These are phyloP conservation scores for Sparidentex hasta DNA, from an alignment of 2,797 vertebrate genomes.

Conservation along the genomic window DNA sequence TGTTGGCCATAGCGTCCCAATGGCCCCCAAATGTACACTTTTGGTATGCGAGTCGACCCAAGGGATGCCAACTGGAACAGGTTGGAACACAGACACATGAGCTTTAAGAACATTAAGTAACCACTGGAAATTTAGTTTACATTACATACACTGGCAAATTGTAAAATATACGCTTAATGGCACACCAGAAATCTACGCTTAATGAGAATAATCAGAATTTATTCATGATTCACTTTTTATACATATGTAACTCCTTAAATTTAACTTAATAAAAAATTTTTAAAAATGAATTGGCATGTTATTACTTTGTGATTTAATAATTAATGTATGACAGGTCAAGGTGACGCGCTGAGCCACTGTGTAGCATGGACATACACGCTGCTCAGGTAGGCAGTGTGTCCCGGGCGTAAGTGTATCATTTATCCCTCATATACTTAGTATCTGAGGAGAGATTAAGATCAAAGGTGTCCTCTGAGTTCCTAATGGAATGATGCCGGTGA, in stretches of 20 bases:
- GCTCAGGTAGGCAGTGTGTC: too few species aligned
- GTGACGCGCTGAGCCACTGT: too few species aligned
- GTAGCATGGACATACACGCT: neutral
- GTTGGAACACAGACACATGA: neutral
- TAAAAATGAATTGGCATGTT: too few species aligned
- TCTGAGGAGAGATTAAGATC: conserved; percentile 27
- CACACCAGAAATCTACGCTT: neutral
- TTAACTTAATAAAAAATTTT: too few species aligned
- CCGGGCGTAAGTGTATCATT: neutral
- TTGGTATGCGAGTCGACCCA: too few species aligned
- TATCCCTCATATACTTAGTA: neutral
- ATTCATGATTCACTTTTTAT: too few species aligned
- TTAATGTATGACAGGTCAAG: too few species aligned
- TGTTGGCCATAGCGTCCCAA: neutral
- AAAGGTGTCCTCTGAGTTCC: conserved; percentile 19
- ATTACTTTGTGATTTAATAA: too few species aligned
- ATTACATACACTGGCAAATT: neutral
- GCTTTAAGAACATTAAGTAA: neutral
- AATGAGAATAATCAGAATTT: too few species aligned
- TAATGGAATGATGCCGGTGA: conserved; percentile 29
- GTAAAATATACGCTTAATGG: neutral
- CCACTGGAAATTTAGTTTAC: neutral
- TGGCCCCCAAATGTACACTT: too few species aligned
- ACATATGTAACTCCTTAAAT: too few species aligned
- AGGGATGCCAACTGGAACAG: neutral